Conservation (phyloP, 2,797 vertebrate genomes). For the Lepilemur ruficaudatus region DNA sequence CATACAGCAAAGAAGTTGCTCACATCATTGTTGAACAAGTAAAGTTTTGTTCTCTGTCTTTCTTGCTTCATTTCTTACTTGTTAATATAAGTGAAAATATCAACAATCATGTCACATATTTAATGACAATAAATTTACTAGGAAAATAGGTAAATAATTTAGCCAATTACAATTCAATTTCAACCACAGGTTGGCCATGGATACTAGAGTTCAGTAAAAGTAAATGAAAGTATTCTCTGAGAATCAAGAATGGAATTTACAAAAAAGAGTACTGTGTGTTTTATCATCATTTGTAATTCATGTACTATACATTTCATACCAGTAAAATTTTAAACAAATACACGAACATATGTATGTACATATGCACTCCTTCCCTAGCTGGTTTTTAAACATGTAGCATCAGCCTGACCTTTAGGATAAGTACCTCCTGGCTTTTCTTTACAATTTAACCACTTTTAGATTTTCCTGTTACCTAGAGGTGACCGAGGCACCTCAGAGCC, state of each 20-base stretch:
- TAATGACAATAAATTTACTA: neutral
- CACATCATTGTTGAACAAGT: neutral
- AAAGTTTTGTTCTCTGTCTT: neutral
- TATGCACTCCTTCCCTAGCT: fast-evolving
- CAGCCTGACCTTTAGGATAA: neutral
- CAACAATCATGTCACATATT: neutral
- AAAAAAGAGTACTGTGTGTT: neutral
- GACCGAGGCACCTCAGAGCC: neutral
- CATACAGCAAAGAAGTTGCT: neutral
- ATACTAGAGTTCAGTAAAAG: neutral
- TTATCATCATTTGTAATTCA: neutral
- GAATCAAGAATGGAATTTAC: neutral
- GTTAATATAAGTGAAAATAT: neutral
- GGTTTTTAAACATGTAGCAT: neutral
- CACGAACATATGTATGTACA: neutral
- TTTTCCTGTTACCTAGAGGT: neutral
- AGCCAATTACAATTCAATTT: neutral
- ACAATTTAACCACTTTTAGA: neutral
- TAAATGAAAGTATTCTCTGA: neutral
- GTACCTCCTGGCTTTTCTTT: neutral
- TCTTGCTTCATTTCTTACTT: neutral
- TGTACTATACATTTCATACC: fast-evolving
- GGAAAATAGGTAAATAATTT: neutral
- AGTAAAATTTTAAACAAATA: neutral
- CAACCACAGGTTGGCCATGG: neutral